Base-by-base conservation (phyloP, 2,113 vertebrate species). In the Lutjanus erythropterus region DNA sequence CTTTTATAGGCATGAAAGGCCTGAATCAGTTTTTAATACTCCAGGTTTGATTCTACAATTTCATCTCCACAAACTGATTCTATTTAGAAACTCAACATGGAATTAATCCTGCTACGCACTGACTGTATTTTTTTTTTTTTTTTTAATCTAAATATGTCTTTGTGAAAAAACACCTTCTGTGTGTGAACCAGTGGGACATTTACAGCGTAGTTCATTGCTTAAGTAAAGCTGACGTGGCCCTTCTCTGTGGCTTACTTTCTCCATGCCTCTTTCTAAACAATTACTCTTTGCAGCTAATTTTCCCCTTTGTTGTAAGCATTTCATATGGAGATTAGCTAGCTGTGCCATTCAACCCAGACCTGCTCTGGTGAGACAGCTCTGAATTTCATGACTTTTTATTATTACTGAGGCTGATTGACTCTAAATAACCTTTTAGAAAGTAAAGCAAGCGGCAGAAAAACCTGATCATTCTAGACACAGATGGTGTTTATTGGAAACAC, bases 311-410 rank as follows among this genome's bases (percentile, higher is more conserved):
- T 78, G 46, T 76, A 47, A 46, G 44, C 71, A 68, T 88, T 91
- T 90, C 83, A 92, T 86, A 88, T 91, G 86, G 66, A 90, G 72
- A 91, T 91, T 64, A 89, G 80, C 58, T 81, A 33, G 70, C 80
- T 74, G 64, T 61, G 71, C 83, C 78, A 87, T 91, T 92, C 87
- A 89, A n/a, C 42, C 33, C 64, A 71, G 83, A 75, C 66, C 67
- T 77, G 67, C 71, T 71, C 70, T 59, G 25, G 61, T 64, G 67
- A 85, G 74, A 81, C 75, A 33, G 44, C 66, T 77, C 59, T 83
- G 59, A 79, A 78, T 88, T 82, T 85, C 69, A 83, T 46, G 72
- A 80, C 60, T 80, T 39, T 88, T 23, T n/a, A n/a, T 80, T 81
- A 78, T 84, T 66, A 71, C 25, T 8, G 47, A 73, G 71, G 19